Percentiles rank a stretch among this genome's conserved stretches.
These are phyloP conservation scores for Pterocles burchelli DNA, from an alignment of 2,113 vertebrate genomes.

Conservation along the genomic window DNA sequence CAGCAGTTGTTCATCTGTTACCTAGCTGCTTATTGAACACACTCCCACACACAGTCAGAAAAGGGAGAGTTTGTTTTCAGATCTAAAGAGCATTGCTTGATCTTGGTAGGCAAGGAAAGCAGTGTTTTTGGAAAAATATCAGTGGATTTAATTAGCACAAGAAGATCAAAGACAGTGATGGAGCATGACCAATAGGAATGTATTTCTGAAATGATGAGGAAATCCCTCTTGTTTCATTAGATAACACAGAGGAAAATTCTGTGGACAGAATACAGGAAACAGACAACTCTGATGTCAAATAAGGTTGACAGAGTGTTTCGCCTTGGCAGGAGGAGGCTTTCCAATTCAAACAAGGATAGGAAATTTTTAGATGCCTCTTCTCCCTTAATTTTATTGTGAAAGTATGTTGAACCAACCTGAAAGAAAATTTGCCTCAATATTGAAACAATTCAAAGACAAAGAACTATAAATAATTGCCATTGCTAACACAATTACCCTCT, in stretches of 20 bases:
- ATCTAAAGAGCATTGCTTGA: background rate
- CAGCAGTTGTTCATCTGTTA: background rate
- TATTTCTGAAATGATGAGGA: background rate
- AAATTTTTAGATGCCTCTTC: background rate
- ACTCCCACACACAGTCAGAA: background rate
- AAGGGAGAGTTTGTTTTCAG: background rate
- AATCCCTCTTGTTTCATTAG: background rate
- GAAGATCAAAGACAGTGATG: background rate
- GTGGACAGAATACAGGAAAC: background rate
- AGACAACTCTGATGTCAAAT: background rate
- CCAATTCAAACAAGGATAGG: background rate
- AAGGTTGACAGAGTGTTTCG: accelerated
- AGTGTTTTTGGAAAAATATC: background rate
- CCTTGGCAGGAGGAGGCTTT: background rate
- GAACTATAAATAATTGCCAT: background rate
- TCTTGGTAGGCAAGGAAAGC: background rate
- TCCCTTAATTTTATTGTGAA: background rate
- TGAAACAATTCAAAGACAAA: background rate
- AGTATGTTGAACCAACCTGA: background rate
- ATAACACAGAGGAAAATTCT: background rate
- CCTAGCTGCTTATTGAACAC: background rate
- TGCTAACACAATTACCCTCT: background rate
- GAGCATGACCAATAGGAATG: background rate
- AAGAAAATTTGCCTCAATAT: background rate
- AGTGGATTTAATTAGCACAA: background rate